Conservation (phyloP, 2,888 invertebrate genomes). For the Stenurella melanura region DNA sequence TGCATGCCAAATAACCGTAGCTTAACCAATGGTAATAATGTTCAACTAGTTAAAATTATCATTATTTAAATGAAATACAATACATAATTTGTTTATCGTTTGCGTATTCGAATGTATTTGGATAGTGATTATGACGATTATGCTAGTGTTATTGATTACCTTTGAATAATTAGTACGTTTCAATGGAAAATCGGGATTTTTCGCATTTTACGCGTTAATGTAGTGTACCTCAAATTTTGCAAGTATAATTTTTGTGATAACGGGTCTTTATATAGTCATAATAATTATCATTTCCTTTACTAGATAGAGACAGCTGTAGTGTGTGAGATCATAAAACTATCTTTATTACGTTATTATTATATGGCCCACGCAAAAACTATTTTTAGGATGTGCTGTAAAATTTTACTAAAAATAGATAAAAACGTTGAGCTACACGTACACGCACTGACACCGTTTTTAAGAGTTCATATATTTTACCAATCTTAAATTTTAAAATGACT, state of each 20-base stretch:
- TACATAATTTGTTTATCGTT: slow-evolving; percentile 36
- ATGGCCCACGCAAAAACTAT: slow-evolving; percentile 32
- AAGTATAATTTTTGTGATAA: slow-evolving; percentile 55
- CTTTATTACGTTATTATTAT: slow-evolving; percentile 24
- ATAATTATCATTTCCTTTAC: slow-evolving; percentile 44
- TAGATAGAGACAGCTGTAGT: slow-evolving; percentile 30
- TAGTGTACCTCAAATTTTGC: slow-evolving; percentile 47
- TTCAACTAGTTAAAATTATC: slow-evolving; percentile 23
- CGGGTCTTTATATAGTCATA: slow-evolving; percentile 35
- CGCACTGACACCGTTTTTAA: slow-evolving; percentile 15
- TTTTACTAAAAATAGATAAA: slow-evolving; percentile 34
- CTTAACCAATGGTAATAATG: background rate
- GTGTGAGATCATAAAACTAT: slow-evolving; percentile 39
- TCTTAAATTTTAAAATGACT: background rate
- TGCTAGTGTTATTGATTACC: slow-evolving; percentile 49
- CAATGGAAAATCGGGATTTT: slow-evolving; percentile 53
- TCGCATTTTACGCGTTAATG: slow-evolving; percentile 51
- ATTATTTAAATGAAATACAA: slow-evolving; percentile 34
- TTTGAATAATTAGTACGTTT: slow-evolving; percentile 54
- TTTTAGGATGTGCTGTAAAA: slow-evolving; percentile 28
- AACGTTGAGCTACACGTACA: background rate
- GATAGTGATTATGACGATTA: slow-evolving; percentile 34
- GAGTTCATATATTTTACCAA: background rate
- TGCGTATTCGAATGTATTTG: slow-evolving; percentile 24
- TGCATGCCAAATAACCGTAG: background rate